A percentile compares a stretch with the other conserved stretches of the same genome.
phyloP scores from a whole-genome alignment of 2,888 invertebrate genomes.

The Pammene aurita region DNA sequence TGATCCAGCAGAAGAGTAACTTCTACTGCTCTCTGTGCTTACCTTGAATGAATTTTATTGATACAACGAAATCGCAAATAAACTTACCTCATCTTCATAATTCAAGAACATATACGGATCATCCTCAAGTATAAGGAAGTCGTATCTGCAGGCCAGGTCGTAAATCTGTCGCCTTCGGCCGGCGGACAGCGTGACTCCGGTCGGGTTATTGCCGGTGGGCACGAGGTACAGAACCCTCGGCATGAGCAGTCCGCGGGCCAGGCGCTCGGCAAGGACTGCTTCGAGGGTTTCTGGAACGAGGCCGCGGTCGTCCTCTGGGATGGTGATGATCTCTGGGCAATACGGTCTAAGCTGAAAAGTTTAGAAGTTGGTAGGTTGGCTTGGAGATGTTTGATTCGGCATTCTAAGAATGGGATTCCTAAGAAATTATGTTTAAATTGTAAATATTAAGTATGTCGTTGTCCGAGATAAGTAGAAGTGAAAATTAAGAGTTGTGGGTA shows the following conservation, averaged over 20 bases:
- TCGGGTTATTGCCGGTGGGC: constrained; percentile 90
- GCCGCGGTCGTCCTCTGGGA: constrained; percentile 88
- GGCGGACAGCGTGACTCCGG: constrained; percentile 86
- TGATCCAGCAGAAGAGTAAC: no score
- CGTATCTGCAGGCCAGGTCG: constrained; percentile 88
- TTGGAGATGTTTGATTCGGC: no score
- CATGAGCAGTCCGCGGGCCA: constrained; percentile 80
- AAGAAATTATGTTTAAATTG: no score
- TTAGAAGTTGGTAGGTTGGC: no score
- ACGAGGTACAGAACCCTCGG: constrained; percentile 89
- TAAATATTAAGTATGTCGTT: no score
- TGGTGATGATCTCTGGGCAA: constrained; percentile 85
- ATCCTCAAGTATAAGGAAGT: constrained; percentile 91
- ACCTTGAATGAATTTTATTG: no score
- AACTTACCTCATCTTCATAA: constrained; percentile 79
- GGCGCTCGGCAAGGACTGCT: constrained; percentile 77
- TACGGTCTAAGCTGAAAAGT: constrained; percentile 86
- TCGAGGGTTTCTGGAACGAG: constrained; percentile 85
- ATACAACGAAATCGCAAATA: no score
- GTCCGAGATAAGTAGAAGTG: no score
- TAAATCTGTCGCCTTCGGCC: constrained; percentile 88
- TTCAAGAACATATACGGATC: constrained; percentile 92
- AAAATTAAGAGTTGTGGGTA: no score
- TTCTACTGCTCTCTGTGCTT: no score
- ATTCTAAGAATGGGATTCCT: no score